Evolutionary conservation across 2,797 vertebrate genomes (phyloP), one percentile per base, ranked within the genome.

Genomic region (Peromyscus eremicus): DNA sequence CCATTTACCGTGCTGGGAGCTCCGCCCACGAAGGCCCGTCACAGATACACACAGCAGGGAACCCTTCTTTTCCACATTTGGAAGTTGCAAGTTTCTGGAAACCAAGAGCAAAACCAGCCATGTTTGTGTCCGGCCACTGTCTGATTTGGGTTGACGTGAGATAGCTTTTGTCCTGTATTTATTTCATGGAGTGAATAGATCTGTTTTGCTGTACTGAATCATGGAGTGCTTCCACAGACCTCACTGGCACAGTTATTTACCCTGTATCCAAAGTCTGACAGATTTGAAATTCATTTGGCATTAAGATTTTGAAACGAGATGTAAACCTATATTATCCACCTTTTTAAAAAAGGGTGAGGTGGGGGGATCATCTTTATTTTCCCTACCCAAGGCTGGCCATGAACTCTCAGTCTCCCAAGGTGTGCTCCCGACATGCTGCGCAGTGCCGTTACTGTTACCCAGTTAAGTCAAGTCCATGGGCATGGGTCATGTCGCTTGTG

Each of bases 11-110:
- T 57, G 21, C 25, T 34, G 1, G 82, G 43, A 62, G 17, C 23
- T 66, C 55, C 16, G 0, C 3, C 1, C 32, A 29, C 0, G 4
- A 4, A 3, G 40, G 11, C 23, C 10, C 21, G 66, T 0, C 37
- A 43, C 21, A 49, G 73, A 7, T 52, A 46, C 37, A 12, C 0
- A 71, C 43, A 85, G 46, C 32, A 57, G 34, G 9, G 71, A 49
- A 83, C 49, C 40, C 6, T 43, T n/a, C 43, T 89, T 34, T 55
- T 90, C 75, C 70, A 68, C 17, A 86, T 90, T 49, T 21, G 43
- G 55, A 83, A 93, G 40, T 27, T 70, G 34, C 57, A 81, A 79
- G 70, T 32, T 32, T 83, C 87, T 86, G 46, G 82, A 93, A 73
- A 83, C 52, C 68, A 77, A 83, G 75, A 83, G 21, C 62, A 82